phyloP scores from a whole-genome alignment of 30 jellyfish, hydroid and myxozoan genomes.

The Cassiopea xamachana region DNA sequence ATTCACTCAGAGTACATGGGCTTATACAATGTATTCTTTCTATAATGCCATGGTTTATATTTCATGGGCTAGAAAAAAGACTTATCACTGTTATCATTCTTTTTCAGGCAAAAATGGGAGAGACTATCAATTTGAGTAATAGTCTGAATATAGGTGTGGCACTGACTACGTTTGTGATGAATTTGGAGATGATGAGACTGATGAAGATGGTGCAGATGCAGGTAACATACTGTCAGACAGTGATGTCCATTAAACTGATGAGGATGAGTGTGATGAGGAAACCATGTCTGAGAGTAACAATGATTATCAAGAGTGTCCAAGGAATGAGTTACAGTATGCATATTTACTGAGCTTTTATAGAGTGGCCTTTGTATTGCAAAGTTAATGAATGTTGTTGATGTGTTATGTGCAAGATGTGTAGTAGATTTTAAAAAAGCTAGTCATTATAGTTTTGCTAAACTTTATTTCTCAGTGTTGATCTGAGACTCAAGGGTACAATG shows the following conservation, averaged over 20 bases:
- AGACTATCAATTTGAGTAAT: not conserved
- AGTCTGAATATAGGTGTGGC: not conserved
- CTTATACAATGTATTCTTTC: not conserved
- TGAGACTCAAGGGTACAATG: slow-evolving; percentile 16
- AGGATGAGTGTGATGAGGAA: not conserved
- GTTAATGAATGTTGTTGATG: too few species aligned
- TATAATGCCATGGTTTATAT: too few species aligned
- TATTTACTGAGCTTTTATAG: not conserved
- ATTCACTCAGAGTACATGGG: too few species aligned
- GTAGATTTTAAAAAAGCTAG: not conserved
- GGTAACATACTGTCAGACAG: too few species aligned
- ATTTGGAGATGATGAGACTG: too few species aligned
- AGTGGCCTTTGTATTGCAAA: not conserved
- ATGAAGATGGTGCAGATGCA: too few species aligned
- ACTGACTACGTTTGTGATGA: not conserved
- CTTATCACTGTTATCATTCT: not conserved
- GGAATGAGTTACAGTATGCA: too few species aligned
- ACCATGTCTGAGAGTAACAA: too few species aligned
- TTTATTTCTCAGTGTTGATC: slow-evolving; percentile 13
- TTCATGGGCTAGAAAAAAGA: not conserved
- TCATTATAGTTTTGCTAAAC: not conserved
- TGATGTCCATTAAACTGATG: not conserved
- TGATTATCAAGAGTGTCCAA: too few species aligned
- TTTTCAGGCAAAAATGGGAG: not conserved
- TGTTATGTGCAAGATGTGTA: not conserved